phyloP scores from a whole-genome alignment of 2,888 invertebrate genomes.

The Macroteleia sp. region DNA sequence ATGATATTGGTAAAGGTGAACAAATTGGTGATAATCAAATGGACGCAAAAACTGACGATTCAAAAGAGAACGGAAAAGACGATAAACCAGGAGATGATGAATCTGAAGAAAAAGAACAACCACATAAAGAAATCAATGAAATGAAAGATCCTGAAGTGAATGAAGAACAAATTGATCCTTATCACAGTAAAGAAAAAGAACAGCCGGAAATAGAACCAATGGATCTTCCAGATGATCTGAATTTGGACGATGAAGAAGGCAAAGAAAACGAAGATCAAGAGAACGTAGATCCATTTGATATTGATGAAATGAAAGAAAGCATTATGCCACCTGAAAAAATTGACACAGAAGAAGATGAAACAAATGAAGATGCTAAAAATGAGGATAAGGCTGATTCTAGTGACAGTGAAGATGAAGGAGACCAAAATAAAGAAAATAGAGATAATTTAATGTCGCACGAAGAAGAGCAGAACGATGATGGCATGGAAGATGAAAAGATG shows the following conservation, averaged over 20 bases:
- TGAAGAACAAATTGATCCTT: slow-evolving; percentile 92
- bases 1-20: slow-evolving; percentile 78
- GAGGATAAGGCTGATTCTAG: slow-evolving; percentile 65
- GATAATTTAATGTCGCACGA: too few species aligned
- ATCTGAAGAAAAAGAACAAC: slow-evolving; percentile 73
- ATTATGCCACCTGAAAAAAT: slow-evolving; percentile 74
- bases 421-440: slow-evolving; percentile 59
- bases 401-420: slow-evolving; percentile 44
- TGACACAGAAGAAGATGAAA: slow-evolving; percentile 80
- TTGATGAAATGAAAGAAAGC: slow-evolving; percentile 89
- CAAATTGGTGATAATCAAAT: slow-evolving; percentile 84
- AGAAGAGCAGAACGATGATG: slow-evolving; percentile 74
- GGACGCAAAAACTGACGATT: slow-evolving; percentile 85
- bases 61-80: slow-evolving; percentile 83
- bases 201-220: slow-evolving; percentile 93
- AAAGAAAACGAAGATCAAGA: slow-evolving; percentile 86
- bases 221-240: slow-evolving; percentile 94
- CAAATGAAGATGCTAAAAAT: slow-evolving; percentile 84
- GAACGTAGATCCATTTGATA: slow-evolving; percentile 93
- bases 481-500: slow-evolving; percentile 64
- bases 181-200: slow-evolving; percentile 91
- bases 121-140: slow-evolving; percentile 90
- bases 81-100: slow-evolving; percentile 84
- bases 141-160: slow-evolving; percentile 92
- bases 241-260: slow-evolving; percentile 89